Conservation (phyloP, 2,888 invertebrate species). For the Serrognathus titanus region DNA sequence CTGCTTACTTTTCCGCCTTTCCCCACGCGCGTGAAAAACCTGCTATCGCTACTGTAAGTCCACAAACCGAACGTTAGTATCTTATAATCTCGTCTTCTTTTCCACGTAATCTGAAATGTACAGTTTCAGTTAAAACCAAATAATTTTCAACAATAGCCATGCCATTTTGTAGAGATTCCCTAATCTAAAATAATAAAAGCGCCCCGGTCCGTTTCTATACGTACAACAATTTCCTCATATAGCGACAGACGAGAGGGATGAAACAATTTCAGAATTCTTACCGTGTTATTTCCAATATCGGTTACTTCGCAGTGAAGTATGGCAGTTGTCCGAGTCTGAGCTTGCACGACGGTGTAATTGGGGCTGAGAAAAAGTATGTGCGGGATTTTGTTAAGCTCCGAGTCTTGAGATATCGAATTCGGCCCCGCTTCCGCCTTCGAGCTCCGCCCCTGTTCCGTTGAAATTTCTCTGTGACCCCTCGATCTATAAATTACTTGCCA, state of each 20-base stretch:
- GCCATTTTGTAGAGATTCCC: neutral
- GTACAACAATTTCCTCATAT: no score
- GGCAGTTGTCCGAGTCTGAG: conserved; percentile 62
- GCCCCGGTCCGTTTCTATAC: neutral
- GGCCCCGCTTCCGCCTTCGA: conserved; percentile 20
- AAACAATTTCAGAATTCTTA: conserved; percentile 31
- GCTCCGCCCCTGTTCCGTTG: conserved; percentile 18
- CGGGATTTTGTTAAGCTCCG: conserved; percentile 5
- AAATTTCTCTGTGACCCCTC: conserved; percentile 12
- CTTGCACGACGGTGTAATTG: conserved; percentile 61
- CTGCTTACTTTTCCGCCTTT: conserved; percentile 54
- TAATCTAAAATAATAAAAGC: neutral
- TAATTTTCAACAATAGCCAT: neutral
- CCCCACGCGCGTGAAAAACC: conserved; percentile 62
- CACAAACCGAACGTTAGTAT: conserved; percentile 61
- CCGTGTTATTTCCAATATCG: conserved; percentile 62
- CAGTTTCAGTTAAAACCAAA: no score
- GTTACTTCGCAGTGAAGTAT: conserved; percentile 62
- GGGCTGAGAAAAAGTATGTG: conserved; percentile 55
- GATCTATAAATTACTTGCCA: neutral
- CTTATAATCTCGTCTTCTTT: conserved; percentile 63
- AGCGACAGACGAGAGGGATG: no score
- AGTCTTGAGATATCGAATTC: conserved; percentile 20
- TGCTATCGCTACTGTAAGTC: conserved; percentile 63
- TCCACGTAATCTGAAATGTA: conserved; percentile 66